Conservation (phyloP, 2,113 vertebrate species). For the Peromyscus leucopus region DNA sequence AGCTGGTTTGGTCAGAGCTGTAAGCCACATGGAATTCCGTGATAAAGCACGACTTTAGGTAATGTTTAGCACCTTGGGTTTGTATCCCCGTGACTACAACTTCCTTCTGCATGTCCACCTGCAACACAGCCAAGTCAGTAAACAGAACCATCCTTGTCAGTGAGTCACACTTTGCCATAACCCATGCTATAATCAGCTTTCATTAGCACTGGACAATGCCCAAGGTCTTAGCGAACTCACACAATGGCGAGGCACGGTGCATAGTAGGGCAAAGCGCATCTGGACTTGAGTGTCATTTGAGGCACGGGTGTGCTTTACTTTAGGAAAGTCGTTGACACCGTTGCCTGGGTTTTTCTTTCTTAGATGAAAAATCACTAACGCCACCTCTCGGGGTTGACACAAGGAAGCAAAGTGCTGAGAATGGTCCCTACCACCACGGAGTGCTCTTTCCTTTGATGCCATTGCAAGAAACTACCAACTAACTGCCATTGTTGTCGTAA, state of each 20-base stretch:
- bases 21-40: slow-evolving; percentile 91
- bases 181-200: not conserved
- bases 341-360: not conserved
- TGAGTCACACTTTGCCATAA: not conserved
- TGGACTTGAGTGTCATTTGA: not conserved
- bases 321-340: not conserved
- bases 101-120: slow-evolving; percentile 95
- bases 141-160: not conserved
- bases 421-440: not conserved
- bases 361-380: not conserved
- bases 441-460: not conserved
- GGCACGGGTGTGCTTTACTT: not conserved
- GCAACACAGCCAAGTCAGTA: slow-evolving; percentile 34
- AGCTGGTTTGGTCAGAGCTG: slow-evolving; percentile 91
- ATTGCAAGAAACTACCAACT: slow-evolving; percentile 18
- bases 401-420: not conserved
- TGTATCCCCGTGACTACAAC: slow-evolving; percentile 94
- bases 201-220: not conserved
- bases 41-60: slow-evolving; percentile 88
- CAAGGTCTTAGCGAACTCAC: not conserved
- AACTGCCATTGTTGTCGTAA: not conserved
- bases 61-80: slow-evolving; percentile 94
- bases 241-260: not conserved
- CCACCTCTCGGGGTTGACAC: not conserved
- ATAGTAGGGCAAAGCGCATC: no score